A percentile compares a stretch with the other conserved stretches of the same genome.
These are phyloP conservation scores for Numenius arquata DNA, from an alignment of 2,113 vertebrate species.

Conservation along the genomic window DNA sequence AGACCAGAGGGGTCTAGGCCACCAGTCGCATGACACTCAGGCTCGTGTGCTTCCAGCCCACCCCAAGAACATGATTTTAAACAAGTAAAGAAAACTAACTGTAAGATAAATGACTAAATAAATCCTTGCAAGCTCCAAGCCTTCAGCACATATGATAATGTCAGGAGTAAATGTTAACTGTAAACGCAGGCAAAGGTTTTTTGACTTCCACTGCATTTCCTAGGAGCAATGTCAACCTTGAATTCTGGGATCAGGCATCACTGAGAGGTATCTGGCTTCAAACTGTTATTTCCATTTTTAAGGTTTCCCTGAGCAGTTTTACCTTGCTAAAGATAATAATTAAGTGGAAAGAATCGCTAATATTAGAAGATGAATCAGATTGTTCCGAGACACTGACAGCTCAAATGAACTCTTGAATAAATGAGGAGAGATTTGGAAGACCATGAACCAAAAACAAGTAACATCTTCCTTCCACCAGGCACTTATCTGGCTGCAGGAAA, in stretches of 20 bases:
- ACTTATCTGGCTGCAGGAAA: neutral
- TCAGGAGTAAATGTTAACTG: neutral
- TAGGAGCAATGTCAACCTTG: neutral
- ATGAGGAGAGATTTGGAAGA: neutral
- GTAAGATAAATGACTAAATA: neutral
- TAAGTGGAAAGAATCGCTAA: neutral
- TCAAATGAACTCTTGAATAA: neutral
- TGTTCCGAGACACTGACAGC: neutral
- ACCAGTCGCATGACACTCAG: neutral
- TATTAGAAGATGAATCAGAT: neutral
- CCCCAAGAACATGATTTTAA: neutral
- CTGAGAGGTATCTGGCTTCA: neutral
- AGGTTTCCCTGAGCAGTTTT: neutral
- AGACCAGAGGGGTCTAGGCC: neutral
- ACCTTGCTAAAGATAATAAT: neutral
- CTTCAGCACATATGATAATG: fast-evolving
- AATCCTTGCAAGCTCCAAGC: neutral
- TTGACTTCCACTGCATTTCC: neutral
- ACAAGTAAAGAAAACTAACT: neutral
- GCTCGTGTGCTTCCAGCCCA: neutral
- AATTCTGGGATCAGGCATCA: neutral
- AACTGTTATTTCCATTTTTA: neutral
- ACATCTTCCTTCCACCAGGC: neutral
- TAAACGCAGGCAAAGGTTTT: neutral
- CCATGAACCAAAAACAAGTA: neutral